Evolutionary conservation across 1,140 invertebrate species (phyloP).

Genomic region (Wiebesia pumilae): DNA sequence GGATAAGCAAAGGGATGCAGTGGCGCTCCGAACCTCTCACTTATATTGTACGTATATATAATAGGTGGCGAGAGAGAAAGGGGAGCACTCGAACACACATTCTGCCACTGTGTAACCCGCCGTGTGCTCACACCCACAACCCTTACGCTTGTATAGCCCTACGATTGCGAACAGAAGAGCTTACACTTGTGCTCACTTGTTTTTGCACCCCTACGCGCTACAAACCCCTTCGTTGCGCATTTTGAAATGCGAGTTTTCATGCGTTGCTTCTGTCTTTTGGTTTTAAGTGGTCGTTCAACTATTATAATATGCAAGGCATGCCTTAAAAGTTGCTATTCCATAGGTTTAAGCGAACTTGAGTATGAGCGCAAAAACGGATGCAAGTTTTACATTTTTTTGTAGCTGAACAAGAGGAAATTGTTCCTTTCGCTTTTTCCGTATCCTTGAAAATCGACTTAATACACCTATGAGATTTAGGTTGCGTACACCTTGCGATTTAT

Average conservation of each 20-base stretch:
- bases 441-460: too few species aligned
- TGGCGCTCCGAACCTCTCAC: background rate
- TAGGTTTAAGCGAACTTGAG: background rate
- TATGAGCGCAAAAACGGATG: background rate
- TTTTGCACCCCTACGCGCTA: background rate
- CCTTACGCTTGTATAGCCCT: background rate
- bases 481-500: too few species aligned
- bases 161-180: constrained; percentile 3
- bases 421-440: too few species aligned
- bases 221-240: background rate
- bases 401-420: background rate
- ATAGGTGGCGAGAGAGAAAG: background rate
- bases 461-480: too few species aligned
- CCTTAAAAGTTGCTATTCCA: background rate
- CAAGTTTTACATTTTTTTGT: background rate
- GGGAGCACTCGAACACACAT: constrained; percentile 8
- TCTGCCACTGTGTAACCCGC: constrained; percentile 3
- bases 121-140: background rate
- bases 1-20: constrained; percentile 50
- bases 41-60: constrained; percentile 27
- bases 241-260: constrained; percentile 11
- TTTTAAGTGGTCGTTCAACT: constrained; percentile 44
- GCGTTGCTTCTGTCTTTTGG: background rate
- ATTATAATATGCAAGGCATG: background rate
- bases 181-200: background rate